Evolutionary conservation across 2,113 vertebrate genomes (phyloP).

Genomic region (Lepidothrix coronata): DNA sequence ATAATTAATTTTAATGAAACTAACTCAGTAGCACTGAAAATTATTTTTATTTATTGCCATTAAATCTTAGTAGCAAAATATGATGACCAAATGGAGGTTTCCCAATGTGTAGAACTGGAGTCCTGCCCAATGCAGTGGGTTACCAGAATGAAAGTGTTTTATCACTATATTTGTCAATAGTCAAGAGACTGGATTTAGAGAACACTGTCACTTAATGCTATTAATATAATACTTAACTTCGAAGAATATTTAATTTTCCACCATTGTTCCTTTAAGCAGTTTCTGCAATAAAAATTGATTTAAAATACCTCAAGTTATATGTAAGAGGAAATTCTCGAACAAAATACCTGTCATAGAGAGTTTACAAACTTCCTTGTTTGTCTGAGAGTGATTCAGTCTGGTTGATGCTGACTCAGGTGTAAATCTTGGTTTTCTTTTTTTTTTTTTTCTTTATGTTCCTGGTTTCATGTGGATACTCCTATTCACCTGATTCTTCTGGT

Average conservation of each 20-base stretch:
- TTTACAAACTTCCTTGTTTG: slow-evolving; percentile 26
- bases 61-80: neutral
- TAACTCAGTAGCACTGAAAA: neutral
- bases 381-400: slow-evolving; percentile 14
- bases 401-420: neutral
- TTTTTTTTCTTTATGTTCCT: neutral
- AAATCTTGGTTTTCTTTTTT: neutral
- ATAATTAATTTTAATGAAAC: neutral
- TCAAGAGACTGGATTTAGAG: neutral
- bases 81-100: neutral
- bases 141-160: neutral
- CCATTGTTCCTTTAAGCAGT: neutral
- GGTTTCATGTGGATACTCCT: neutral
- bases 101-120: neutral
- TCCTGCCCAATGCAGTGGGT: neutral
- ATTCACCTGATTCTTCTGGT: neutral
- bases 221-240: neutral
- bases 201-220: neutral
- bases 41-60: neutral
- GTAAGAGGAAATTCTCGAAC: neutral
- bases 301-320: neutral
- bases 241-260: neutral
- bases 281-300: neutral
- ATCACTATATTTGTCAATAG: neutral
- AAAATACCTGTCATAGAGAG: neutral